A percentile compares a stretch with the other conserved stretches of the same genome.
phyloP scores from a whole-genome alignment of 2,797 vertebrate genomes.

The Neoniphon sammara region DNA sequence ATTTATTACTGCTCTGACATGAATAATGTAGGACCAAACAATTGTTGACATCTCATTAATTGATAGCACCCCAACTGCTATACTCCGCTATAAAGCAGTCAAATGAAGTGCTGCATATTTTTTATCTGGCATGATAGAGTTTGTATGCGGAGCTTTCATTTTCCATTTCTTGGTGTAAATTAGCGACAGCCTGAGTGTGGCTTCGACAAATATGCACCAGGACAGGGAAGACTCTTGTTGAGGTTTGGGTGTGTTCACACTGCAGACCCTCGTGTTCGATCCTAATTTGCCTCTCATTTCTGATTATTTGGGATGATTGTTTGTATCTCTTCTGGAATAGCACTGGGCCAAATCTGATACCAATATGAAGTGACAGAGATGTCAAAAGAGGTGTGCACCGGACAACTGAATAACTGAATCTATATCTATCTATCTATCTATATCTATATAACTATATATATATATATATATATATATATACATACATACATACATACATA shows the following conservation, averaged over 20 bases:
- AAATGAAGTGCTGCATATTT: slow-evolving; percentile 10
- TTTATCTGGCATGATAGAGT: slow-evolving; percentile 37
- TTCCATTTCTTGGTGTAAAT: slow-evolving; percentile 7
- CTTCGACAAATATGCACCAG: background rate
- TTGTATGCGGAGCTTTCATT: slow-evolving; percentile 28
- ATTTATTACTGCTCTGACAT: slow-evolving; percentile 63
- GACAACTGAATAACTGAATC: background rate
- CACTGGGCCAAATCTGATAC: too few relatives aligned
- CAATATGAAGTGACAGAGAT: too few relatives aligned
- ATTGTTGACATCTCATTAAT: slow-evolving; percentile 76
- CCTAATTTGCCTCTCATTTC: background rate
- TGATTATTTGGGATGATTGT: too few relatives aligned
- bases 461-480: too few relatives aligned
- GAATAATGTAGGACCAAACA: slow-evolving; percentile 75
- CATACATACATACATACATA: too few relatives aligned
- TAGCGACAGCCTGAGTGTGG: background rate
- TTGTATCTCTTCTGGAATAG: too few relatives aligned
- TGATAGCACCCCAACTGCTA: slow-evolving; percentile 59
- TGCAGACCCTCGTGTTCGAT: background rate
- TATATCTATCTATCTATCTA: too few relatives aligned
- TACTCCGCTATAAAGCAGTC: slow-evolving; percentile 22
- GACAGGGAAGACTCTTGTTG: background rate
- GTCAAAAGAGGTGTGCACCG: background rate
- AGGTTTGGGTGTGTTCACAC: background rate
- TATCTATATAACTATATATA: too few relatives aligned